These are phyloP conservation scores for Montipora foliosa DNA, from an alignment of 64 coral and sea anemone species.

Conservation along the genomic window DNA sequence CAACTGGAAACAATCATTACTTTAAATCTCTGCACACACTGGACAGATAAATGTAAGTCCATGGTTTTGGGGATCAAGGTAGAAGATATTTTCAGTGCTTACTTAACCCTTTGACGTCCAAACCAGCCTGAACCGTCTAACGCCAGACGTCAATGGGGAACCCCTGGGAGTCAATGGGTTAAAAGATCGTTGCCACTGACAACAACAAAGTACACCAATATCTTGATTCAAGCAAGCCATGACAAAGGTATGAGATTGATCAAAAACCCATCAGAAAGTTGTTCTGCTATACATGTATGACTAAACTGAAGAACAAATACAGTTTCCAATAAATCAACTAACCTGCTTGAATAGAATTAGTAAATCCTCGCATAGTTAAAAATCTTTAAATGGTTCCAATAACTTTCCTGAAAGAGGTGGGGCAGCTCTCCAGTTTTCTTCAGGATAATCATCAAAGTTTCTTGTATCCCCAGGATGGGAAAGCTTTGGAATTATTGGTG, in stretches of 20 bases:
- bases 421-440: constrained; percentile 94
- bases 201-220: too few species aligned
- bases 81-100: too few species aligned
- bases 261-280: background rate
- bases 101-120: too few species aligned
- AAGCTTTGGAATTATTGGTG: constrained; percentile 96
- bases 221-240: too few species aligned
- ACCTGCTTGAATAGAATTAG: constrained; percentile 15
- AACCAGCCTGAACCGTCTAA: too few species aligned
- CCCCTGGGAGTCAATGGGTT: too few species aligned
- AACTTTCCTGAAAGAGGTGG: constrained; percentile 80
- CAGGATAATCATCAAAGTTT: constrained; percentile 99
- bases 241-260: background rate
- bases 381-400: constrained; percentile 98
- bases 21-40: too few species aligned
- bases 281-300: background rate
- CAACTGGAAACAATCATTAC: too few species aligned
- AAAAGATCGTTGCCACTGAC: too few species aligned
- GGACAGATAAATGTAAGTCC: too few species aligned
- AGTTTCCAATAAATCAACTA: background rate
- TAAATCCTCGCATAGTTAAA: constrained; percentile 62
- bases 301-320: background rate
- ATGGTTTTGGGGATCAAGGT: too few species aligned
- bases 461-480: constrained; percentile 92
- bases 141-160: too few species aligned